phyloP scores from a whole-genome alignment of 2,797 vertebrate species.

The Syndactyla subalaris region DNA sequence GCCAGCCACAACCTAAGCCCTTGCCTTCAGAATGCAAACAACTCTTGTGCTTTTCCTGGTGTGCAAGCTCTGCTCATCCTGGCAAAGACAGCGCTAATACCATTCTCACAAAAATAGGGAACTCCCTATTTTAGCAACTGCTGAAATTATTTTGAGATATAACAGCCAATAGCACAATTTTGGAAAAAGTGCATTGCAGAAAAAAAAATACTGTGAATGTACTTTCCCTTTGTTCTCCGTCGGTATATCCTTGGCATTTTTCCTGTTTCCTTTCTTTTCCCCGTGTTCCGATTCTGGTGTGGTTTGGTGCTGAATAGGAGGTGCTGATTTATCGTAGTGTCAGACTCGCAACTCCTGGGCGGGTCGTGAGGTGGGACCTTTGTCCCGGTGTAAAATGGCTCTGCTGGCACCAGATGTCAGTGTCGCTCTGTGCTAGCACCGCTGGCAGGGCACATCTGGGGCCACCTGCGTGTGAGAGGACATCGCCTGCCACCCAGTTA shows the following conservation, averaged over 20 bases:
- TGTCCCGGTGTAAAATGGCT: not conserved
- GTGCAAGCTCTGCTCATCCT: not conserved
- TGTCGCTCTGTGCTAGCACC: constrained; percentile 57
- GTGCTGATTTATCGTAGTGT: not conserved
- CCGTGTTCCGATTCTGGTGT: not conserved
- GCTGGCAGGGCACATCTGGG: not conserved
- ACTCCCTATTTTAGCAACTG: not conserved
- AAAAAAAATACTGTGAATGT: not conserved
- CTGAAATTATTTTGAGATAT: not conserved
- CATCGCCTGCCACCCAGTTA: rapidly evolving
- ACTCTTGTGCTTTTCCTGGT: not conserved
- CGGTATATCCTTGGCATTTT: not conserved
- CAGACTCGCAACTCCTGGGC: not conserved
- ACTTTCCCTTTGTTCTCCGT: not conserved
- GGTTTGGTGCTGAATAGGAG: not conserved
- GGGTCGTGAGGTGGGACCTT: not conserved
- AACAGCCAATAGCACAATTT: not conserved
- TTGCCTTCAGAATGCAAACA: not conserved
- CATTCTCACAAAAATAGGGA: not conserved
- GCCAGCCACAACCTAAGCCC: not conserved
- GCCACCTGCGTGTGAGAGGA: not conserved
- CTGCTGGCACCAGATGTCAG: constrained; percentile 75
- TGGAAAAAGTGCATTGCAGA: not conserved
- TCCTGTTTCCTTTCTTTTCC: constrained; percentile 18
- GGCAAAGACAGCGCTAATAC: not conserved